Evolutionary conservation across 2,797 vertebrate species (phyloP), one percentile per base, ranked within the genome.

Genomic region (Varecia variegata): DNA sequence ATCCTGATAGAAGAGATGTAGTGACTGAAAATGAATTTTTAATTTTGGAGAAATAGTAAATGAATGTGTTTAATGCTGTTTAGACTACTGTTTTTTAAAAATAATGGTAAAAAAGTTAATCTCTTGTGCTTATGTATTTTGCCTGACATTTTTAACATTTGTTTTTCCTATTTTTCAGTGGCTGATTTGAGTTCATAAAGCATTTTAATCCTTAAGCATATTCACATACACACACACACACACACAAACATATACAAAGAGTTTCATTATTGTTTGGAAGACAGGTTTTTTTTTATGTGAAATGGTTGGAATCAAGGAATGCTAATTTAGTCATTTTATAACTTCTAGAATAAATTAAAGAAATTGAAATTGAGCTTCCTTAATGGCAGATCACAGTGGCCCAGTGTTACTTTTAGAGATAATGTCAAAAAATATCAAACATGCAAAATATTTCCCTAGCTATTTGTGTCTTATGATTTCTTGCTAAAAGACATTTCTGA

Each of bases 31-130:
- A 54, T 76, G 21, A 84, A 52, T 73, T 91, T 91, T 18, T 23
- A 40, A 58, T 84, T 92, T 84, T 81, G 32, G n/a, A 83, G 81
- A 93, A 56, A n/a, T 23, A 73, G 82, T 95, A 62, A 76, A 81
- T 74, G 32, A 93, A 87, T 79, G 30, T 92, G 50, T 80, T 73
- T 84, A 67, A 68, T 90, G 81, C 21, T 86, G 40, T 82, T 30
- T 76, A 91, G 23, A 20, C 13, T 17, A 82, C 15, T 88, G 47
- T 40, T 65, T 73, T 71, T 11, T 47, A 84, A 71, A 52, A 82
- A 83, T 47, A 47, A 45, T 25, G 35, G 12, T 68, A 43, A 60
- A 27, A 88, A 14, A 50, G 54, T 52, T 65, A 21, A 47, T 71
- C 27, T 80, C 9, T 87, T 70, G 2, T 32, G 52, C 3, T 86